Evolutionary conservation across 2,797 vertebrate genomes (phyloP).

Genomic region (Diceros bicornis): DNA sequence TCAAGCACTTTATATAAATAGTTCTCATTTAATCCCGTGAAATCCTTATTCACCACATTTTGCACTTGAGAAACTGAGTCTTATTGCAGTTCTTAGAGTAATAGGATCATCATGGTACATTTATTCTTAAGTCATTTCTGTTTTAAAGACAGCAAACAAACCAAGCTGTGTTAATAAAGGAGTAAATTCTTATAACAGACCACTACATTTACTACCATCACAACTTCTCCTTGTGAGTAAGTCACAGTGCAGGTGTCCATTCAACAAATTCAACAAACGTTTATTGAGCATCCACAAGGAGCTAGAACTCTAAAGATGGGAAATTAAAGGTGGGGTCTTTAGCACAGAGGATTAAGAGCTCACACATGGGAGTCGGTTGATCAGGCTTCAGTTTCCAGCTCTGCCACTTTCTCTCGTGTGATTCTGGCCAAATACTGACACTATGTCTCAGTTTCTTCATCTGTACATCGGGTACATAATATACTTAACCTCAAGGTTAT

Average conservation of each 20-base stretch:
- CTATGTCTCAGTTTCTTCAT: not conserved
- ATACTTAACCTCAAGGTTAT: not conserved
- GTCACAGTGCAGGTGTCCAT: not conserved
- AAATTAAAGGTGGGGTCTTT: not conserved
- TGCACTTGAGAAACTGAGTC: not conserved
- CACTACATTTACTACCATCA: not conserved
- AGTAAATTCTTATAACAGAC: not conserved
- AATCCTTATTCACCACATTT: not conserved
- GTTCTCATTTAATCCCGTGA: not conserved
- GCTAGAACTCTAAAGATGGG: not conserved
- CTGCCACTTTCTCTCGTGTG: not conserved
- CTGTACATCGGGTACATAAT: not conserved
- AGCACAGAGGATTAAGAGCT: not conserved
- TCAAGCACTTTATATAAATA: not conserved
- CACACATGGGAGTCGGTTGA: not conserved
- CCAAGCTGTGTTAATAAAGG: not conserved
- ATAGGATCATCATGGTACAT: not conserved
- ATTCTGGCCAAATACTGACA: not conserved
- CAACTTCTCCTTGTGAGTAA: not conserved
- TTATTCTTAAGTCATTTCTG: not conserved
- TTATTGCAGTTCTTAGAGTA: slow-evolving; percentile 82
- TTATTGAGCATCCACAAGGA: not conserved
- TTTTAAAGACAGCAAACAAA: slow-evolving; percentile 1
- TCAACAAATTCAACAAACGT: not conserved
- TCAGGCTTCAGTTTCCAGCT: not conserved